Conservation (phyloP, 2,797 vertebrate species). For the Chaetophractus vellerosus region DNA sequence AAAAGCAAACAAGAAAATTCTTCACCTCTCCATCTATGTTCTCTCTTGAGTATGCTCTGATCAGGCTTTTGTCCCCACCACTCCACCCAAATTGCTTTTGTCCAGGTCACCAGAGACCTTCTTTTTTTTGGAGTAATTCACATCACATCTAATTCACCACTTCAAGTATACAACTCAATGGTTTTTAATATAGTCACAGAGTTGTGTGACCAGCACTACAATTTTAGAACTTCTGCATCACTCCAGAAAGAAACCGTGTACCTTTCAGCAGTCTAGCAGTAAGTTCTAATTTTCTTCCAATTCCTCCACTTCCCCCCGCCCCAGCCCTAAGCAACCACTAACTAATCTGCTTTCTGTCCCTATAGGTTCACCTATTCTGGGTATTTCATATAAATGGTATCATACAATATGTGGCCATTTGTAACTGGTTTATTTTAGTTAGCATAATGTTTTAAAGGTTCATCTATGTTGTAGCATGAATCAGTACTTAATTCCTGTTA, state of each 20-base stretch:
- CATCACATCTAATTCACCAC: neutral
- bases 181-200: neutral
- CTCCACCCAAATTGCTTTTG: neutral
- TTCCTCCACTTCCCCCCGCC: neutral
- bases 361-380: neutral
- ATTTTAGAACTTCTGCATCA: neutral
- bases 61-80: neutral
- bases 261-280: neutral
- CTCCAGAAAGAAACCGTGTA: neutral
- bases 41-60: neutral
- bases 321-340: neutral
- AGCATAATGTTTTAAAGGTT: slow-evolving; percentile 29
- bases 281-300: neutral
- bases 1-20: too few species aligned
- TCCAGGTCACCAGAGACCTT: neutral
- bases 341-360: neutral
- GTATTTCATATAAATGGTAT: neutral
- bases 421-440: neutral
- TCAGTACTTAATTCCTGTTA: slow-evolving; percentile 15
- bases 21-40: neutral
- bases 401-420: neutral
- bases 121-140: neutral
- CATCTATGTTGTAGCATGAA: neutral
- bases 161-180: neutral
- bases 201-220: neutral